A percentile compares a stretch with the other conserved stretches of the same genome.
Evolutionary conservation across 2,888 invertebrate genomes (phyloP).

Genomic region (Strigamia maritima): DNA sequence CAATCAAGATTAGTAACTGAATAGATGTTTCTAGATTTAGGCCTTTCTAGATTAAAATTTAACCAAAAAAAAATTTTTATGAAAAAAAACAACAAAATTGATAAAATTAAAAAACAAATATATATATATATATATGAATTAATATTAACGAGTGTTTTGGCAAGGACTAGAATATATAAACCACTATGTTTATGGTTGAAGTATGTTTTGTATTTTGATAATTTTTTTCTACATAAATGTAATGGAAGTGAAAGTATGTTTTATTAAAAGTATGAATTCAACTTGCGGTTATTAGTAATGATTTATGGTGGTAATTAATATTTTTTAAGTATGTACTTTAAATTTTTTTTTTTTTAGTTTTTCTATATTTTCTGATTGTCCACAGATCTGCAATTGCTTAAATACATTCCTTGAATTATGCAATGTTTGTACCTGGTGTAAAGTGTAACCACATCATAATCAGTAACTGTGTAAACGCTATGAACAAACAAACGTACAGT

Average conservation of each 20-base stretch:
- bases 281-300: not conserved
- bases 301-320: not conserved
- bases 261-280: not conserved
- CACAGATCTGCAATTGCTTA: conserved; percentile 12
- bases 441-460: conserved; percentile 7
- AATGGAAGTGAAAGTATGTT: not conserved
- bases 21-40: conserved; percentile 19
- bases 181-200: not conserved
- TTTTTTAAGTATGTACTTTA: not conserved
- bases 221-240: not conserved
- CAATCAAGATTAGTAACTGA: not conserved
- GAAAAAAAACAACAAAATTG: not conserved
- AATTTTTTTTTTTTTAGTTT: not conserved
- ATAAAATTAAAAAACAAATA: not conserved
- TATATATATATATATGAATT: not conserved
- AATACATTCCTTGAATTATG: conserved; percentile 15
- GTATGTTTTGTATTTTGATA: conserved; percentile 10
- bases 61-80: not conserved
- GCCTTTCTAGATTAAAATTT: not conserved
- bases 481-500: not conserved
- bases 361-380: not conserved
- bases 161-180: not conserved
- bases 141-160: conserved; percentile 1
- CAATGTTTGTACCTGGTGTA: conserved; percentile 10
- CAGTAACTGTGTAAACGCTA: conserved; percentile 4